Conservation (phyloP, 1,140 invertebrate genomes). For the Pogonomyrmex californicus region DNA sequence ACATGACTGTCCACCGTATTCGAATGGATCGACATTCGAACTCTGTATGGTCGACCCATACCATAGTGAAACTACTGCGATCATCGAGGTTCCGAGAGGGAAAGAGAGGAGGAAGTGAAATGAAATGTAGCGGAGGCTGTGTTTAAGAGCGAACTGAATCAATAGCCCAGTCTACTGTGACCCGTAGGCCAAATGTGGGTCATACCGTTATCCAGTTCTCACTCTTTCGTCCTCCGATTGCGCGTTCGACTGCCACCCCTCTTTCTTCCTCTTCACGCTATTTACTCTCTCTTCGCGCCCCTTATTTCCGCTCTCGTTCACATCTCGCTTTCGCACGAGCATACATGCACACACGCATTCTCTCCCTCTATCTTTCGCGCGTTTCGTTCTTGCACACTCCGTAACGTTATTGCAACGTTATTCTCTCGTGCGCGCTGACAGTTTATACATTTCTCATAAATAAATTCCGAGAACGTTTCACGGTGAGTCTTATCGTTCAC, state of each 20-base stretch:
- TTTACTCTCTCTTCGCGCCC: constrained; percentile 13
- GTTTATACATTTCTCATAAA: constrained; percentile 76
- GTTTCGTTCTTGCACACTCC: constrained; percentile 37
- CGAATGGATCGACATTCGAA: background rate
- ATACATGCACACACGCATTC: background rate
- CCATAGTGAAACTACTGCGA: background rate
- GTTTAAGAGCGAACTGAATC: constrained; percentile 85
- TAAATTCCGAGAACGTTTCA: constrained; percentile 71
- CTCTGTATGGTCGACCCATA: background rate
- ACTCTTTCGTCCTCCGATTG: constrained; percentile 67
- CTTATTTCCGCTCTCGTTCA: constrained; percentile 28
- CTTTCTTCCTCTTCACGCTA: constrained; percentile 12
- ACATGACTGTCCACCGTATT: background rate
- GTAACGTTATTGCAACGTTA: constrained; percentile 63
- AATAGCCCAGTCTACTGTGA: constrained; percentile 82
- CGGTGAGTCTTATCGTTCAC: constrained; percentile 16
- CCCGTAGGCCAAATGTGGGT: constrained; percentile 83
- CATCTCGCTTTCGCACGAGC: background rate
- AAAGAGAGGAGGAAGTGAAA: constrained; percentile 59
- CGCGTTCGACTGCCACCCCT: constrained; percentile 50
- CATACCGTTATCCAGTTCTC: constrained; percentile 81
- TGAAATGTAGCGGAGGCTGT: constrained; percentile 85
- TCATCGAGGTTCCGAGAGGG: constrained; percentile 22
- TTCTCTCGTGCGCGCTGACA: constrained; percentile 44
- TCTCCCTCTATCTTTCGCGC: constrained; percentile 57